Evolutionary conservation across 2,888 invertebrate genomes (phyloP).

Genomic region (Eristalis pertinax): DNA sequence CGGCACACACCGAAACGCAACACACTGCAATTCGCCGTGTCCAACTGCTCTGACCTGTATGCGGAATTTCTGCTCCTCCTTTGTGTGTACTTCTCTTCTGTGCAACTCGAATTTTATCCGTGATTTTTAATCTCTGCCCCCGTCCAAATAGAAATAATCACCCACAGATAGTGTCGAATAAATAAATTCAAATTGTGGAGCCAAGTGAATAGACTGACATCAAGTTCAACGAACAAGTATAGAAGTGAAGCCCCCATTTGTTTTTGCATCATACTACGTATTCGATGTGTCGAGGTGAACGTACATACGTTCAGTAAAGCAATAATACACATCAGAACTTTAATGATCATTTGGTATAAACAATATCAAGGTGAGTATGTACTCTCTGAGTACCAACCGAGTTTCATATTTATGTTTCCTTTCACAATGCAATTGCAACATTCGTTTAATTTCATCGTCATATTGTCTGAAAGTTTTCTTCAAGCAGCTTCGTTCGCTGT

Average conservation of each 20-base stretch:
- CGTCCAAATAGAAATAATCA: neutral
- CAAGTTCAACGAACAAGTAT: neutral
- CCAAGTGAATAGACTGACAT: conserved; percentile 15
- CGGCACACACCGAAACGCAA: neutral
- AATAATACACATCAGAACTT: neutral
- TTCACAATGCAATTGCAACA: neutral
- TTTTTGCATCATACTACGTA: conserved; percentile 21
- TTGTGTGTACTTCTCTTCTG: conserved; percentile 28
- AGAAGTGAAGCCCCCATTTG: neutral
- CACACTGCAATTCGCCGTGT: conserved; percentile 62
- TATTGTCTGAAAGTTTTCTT: conserved; percentile 8
- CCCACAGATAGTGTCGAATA: conserved; percentile 8
- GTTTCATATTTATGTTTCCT: neutral
- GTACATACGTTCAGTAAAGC: neutral
- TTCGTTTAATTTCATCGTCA: conserved; percentile 25
- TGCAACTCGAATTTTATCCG: conserved; percentile 39
- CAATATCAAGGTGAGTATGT: conserved; percentile 42
- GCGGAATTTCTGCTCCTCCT: conserved; percentile 31
- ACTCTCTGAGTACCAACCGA: neutral
- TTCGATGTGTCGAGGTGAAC: neutral
- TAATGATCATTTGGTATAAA: conserved; percentile 25
- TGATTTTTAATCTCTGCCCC: conserved; percentile 12
- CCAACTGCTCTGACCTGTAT: conserved; percentile 49
- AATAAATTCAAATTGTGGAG: neutral
- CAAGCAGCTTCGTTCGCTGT: conserved; percentile 3